Conservation (phyloP, 1,140 invertebrate species). For the Elysia chlorotica region DNA sequence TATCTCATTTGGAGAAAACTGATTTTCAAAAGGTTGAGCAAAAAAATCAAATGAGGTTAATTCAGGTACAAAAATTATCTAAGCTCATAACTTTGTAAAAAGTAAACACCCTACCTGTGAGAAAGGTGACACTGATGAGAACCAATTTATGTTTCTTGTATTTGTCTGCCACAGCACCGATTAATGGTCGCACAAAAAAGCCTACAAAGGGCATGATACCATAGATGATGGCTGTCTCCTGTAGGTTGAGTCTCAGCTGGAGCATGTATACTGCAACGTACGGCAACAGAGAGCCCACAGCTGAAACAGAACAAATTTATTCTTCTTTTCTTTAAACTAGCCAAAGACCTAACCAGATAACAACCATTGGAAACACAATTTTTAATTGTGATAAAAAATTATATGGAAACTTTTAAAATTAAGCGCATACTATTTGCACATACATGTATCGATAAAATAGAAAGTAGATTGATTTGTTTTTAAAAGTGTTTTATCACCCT, state of each 20-base stretch:
- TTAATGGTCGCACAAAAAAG: conserved; percentile 28
- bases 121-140: conserved; percentile 27
- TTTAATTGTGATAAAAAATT: not conserved
- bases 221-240: conserved; percentile 30
- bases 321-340: not conserved
- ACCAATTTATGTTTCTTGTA: conserved; percentile 26
- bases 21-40: too few relatives aligned
- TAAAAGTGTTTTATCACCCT: too few relatives aligned
- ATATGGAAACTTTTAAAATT: not conserved
- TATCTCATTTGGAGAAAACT: too few relatives aligned
- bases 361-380: not conserved
- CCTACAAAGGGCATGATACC: conserved; percentile 31
- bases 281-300: conserved; percentile 28
- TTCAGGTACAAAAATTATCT: too few relatives aligned
- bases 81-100: too few relatives aligned
- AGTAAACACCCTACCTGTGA: too few relatives aligned
- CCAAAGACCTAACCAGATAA: not conserved
- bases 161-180: conserved; percentile 30
- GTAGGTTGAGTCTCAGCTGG: conserved; percentile 21
- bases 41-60: too few relatives aligned
- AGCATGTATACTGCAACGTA: conserved; percentile 31
- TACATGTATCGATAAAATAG: not conserved
- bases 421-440: not conserved
- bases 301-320: conserved; percentile 51
- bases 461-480: too few relatives aligned